Evolutionary conservation across 2,113 vertebrate species (phyloP).

Genomic region (Calyptommatus sinebrachiatus): DNA sequence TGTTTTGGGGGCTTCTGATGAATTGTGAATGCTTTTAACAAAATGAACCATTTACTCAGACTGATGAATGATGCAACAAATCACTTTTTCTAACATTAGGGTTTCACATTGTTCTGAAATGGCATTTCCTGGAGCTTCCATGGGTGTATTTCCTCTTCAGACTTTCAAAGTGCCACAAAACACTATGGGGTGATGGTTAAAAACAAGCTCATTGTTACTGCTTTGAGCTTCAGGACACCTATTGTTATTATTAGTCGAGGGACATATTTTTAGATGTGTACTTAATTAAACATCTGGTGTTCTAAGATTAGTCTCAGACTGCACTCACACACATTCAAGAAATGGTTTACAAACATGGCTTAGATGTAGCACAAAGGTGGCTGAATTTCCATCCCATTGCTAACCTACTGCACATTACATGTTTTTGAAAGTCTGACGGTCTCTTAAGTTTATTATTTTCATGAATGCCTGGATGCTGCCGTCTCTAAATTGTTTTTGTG

Average conservation of each 20-base stretch:
- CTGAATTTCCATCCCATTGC: too few species aligned
- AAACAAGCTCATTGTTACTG: constrained; percentile 5
- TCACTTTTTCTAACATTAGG: not conserved
- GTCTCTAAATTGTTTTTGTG: too few species aligned
- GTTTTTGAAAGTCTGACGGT: too few species aligned
- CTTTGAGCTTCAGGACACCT: not conserved
- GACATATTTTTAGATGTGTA: constrained; percentile 15
- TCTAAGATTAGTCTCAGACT: not conserved
- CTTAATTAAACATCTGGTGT: not conserved
- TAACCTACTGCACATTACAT: too few species aligned
- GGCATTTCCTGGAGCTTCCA: constrained; percentile 25
- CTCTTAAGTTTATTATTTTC: too few species aligned
- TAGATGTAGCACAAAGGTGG: too few species aligned
- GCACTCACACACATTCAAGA: not conserved
- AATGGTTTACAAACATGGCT: too few species aligned
- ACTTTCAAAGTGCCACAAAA: not conserved
- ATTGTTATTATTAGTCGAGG: constrained; percentile 14
- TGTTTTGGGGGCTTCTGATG: constrained; percentile 36
- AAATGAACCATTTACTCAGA: constrained; percentile 10
- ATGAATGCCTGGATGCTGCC: too few species aligned
- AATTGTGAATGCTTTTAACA: not conserved
- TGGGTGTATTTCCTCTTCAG: fast-evolving
- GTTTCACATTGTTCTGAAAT: not conserved
- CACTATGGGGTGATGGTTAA: not conserved
- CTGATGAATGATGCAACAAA: constrained; percentile 13